phyloP scores from a whole-genome alignment of 2,797 vertebrate genomes.

The Micropoecilia bifurca region DNA sequence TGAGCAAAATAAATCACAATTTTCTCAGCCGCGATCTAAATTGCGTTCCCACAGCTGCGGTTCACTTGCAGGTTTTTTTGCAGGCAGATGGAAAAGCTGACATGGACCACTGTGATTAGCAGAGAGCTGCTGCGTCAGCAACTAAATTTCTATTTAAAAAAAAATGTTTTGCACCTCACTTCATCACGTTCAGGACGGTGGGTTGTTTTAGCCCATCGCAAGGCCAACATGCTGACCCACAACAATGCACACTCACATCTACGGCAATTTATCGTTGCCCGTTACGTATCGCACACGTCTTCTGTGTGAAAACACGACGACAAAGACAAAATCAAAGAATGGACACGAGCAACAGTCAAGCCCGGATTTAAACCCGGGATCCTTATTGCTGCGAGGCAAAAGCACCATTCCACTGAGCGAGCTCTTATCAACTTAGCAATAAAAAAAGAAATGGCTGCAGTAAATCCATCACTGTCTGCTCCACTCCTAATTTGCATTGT shows the following conservation, averaged over 20 bases:
- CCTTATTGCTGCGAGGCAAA: not conserved
- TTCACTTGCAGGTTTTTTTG: not conserved
- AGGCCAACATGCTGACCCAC: not conserved
- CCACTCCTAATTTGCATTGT: slow-evolving; percentile 49
- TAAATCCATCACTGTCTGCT: slow-evolving; percentile 31
- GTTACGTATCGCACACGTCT: not conserved
- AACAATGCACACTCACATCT: not conserved
- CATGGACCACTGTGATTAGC: slow-evolving; percentile 17
- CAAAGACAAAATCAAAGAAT: not conserved
- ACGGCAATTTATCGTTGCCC: not conserved
- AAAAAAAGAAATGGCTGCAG: slow-evolving; percentile 29
- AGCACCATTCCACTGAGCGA: not conserved
- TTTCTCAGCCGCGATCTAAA: not conserved
- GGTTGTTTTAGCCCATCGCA: not conserved
- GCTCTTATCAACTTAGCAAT: slow-evolving; percentile 43
- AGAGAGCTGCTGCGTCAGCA: slow-evolving; percentile 17
- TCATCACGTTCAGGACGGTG: not conserved
- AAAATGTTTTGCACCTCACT: not conserved
- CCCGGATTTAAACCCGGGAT: not conserved
- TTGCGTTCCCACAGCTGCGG: slow-evolving; percentile 9
- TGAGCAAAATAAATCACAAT: slow-evolving; percentile 10
- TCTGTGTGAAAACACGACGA: not conserved
- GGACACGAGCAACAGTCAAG: not conserved
- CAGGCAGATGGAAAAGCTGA: not conserved
- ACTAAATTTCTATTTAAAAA: not conserved